A percentile compares a stretch with the other conserved stretches of the same genome.
phyloP scores from a whole-genome alignment of 2,888 invertebrate species.

The Thereva unica region DNA sequence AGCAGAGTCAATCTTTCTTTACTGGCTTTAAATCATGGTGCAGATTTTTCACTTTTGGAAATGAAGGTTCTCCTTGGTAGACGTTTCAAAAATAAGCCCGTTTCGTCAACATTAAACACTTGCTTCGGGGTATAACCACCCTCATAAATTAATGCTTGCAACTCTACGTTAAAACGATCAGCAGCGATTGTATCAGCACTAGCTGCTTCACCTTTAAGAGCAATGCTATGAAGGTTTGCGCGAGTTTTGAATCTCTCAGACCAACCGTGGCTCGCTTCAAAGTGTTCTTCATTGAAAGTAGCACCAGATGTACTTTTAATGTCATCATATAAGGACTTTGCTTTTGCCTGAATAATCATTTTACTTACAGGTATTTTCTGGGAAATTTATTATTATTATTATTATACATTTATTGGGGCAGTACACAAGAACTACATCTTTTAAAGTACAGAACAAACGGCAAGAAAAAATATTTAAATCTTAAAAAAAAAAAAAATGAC shows the following conservation, averaged over 20 bases:
- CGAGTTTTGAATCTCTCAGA: conserved; percentile 40
- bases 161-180: neutral
- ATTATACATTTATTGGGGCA: too few relatives aligned
- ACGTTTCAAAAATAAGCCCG: conserved; percentile 44
- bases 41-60: conserved; percentile 43
- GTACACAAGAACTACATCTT: too few relatives aligned
- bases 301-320: conserved; percentile 36
- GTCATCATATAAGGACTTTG: conserved; percentile 44
- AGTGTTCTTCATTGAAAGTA: conserved; percentile 40
- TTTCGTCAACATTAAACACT: conserved; percentile 39
- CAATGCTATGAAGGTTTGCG: conserved; percentile 41
- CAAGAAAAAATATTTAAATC: too few relatives aligned
- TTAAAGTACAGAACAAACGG: too few relatives aligned
- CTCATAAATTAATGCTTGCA: conserved; percentile 1
- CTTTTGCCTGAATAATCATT: conserved; percentile 45
- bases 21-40: conserved; percentile 43
- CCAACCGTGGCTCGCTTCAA: conserved; percentile 45
- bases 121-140: neutral
- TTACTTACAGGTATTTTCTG: conserved; percentile 44
- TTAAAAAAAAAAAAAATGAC: too few relatives aligned
- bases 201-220: conserved; percentile 41
- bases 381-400: conserved; percentile 32
- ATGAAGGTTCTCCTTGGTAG: conserved; percentile 42
- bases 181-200: conserved; percentile 1
- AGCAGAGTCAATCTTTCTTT: conserved; percentile 48